Base-by-base conservation (phyloP, 2,797 vertebrate genomes). In the Anguilla obscura region DNA sequence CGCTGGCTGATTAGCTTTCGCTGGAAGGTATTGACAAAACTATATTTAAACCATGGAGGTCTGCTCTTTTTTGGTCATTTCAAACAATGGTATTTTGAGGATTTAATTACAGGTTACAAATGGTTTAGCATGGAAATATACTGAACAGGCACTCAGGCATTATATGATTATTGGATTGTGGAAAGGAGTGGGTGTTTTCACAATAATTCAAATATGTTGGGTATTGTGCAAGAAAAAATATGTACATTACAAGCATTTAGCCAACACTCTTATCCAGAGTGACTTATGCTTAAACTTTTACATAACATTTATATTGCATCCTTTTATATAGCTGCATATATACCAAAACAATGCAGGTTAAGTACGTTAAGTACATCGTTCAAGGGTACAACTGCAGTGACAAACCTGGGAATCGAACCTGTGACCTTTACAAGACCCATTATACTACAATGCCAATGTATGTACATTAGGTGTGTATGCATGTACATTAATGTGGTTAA, bases 1-100 rank as follows among this genome's bases (percentile, higher is more conserved):
- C 60, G 50, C 80, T 83, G n/a, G 79, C 40, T 82, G 79, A 50
- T 82, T 82, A 82, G 45, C 40, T 82, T 50, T 82, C 2, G 27
- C 40, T 82, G 79, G 21, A 82, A 82, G 79, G 24, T 16, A 50
- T 10, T 50, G 21, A 50, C 24, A n/a, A 6, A 82, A 82, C 21
- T 82, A n/a, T 12, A 50, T 50, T 48, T n/a, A 48, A 50, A 82
- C 45, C 79, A 50, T n/a, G 1, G 18, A n/a, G 40, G 1, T 50
- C 36, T 45, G 16, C 33, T 79, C 2, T 48, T 82, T 82, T 82
- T 79, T 79, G 24, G 40, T 27, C 0, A 82, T 50, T 24, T 36
- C 21, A 50, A 82, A 82, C 21, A 21, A n/a, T 82, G 79, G 21
- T 82, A 24, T 82, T 21, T 50, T 82, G 8, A 14, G 8, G 21